Evolutionary conservation across 2,888 invertebrate genomes (phyloP).

Genomic region (Cephalotes varians): DNA sequence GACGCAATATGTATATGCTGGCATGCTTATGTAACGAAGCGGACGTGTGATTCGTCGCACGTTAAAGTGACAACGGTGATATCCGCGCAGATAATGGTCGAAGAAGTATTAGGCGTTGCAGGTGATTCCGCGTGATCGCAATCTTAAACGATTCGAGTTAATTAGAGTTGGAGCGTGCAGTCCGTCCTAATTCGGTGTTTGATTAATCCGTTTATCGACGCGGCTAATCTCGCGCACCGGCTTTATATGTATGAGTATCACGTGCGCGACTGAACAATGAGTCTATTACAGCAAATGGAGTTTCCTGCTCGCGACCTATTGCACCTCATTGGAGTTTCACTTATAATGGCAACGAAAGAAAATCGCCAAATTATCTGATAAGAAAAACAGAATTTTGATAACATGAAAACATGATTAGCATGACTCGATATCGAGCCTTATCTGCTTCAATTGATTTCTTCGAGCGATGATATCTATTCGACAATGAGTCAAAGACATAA

Average conservation of each 20-base stretch:
- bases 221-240: constrained; percentile 39
- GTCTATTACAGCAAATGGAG: constrained; percentile 33
- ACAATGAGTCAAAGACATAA: neutral
- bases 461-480: neutral
- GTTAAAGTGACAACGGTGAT: constrained; percentile 36
- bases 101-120: constrained; percentile 19
- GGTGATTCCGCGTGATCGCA: constrained; percentile 26
- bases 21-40: constrained; percentile 78
- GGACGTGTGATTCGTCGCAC: constrained; percentile 63
- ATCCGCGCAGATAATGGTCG: constrained; percentile 22
- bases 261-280: constrained; percentile 26
- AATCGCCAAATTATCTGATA: constrained; percentile 25
- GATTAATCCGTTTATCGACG: constrained; percentile 48
- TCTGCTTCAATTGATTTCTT: neutral
- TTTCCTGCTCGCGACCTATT: constrained; percentile 17
- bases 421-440: constrained; percentile 6
- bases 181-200: constrained; percentile 39
- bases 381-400: constrained; percentile 23
- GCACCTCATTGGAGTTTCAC: constrained; percentile 6
- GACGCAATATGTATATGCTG: constrained; percentile 50
- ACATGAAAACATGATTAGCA: constrained; percentile 2
- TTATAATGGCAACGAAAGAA: neutral
- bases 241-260: constrained; percentile 37
- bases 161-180: constrained; percentile 19
- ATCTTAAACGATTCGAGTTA: constrained; percentile 40